Percentiles rank a stretch among this genome's conserved stretches.
These are phyloP conservation scores for Drosophila percnosoma DNA, from an alignment of 2,888 invertebrate genomes.

Conservation along the genomic window DNA sequence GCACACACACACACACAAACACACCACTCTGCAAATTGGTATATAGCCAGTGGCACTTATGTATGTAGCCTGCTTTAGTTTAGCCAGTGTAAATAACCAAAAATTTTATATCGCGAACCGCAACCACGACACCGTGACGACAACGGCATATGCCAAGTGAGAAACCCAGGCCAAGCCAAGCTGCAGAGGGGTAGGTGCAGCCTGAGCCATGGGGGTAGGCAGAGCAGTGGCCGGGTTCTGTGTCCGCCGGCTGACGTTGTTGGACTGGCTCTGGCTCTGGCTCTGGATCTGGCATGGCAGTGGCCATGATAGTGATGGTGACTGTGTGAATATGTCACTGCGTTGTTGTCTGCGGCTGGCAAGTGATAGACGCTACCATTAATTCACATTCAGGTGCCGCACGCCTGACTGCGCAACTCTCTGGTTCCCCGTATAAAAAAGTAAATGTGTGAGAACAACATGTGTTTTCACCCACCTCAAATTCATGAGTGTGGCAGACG, in stretches of 20 bases:
- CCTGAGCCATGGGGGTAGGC: conserved; percentile 15
- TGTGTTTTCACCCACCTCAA: conserved; percentile 60
- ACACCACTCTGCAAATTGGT: conserved; percentile 1
- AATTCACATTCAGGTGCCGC: conserved; percentile 79
- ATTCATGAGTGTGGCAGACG: not conserved
- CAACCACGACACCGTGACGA: conserved; percentile 78
- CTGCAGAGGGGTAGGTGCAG: conserved; percentile 2
- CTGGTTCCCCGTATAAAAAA: conserved; percentile 7
- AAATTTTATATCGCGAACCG: conserved; percentile 68
- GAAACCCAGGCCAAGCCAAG: conserved; percentile 4
- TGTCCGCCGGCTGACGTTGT: conserved; percentile 39
- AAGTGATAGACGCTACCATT: conserved; percentile 79
- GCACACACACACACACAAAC: not conserved
- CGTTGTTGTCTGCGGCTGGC: conserved; percentile 66
- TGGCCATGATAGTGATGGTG: conserved; percentile 41
- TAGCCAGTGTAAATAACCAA: conserved; percentile 68
- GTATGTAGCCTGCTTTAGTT: conserved; percentile 41
- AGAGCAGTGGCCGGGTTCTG: conserved; percentile 16
- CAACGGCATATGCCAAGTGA: conserved; percentile 60
- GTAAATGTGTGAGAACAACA: conserved; percentile 52
- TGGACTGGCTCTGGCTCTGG: conserved; percentile 37
- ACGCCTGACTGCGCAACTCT: conserved; percentile 71
- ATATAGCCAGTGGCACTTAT: conserved; percentile 56
- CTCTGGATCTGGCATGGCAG: conserved; percentile 15
- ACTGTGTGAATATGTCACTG: conserved; percentile 63